Base-by-base conservation (phyloP, 92 coral and sea anemone genomes). In the Galaxea fascicularis region DNA sequence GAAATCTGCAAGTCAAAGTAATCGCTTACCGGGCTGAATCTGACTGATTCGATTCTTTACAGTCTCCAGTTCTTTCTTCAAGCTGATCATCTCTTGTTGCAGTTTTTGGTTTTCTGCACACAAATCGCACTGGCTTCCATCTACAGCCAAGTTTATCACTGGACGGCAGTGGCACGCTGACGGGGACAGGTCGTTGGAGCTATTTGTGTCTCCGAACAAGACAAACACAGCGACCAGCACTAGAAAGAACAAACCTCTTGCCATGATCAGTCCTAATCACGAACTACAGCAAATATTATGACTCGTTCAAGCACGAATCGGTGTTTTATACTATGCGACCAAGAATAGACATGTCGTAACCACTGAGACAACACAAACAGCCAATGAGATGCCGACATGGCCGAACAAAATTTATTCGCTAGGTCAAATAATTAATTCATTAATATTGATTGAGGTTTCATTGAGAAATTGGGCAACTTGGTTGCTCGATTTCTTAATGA, bases 141-240 rank as follows among this genome's bases (percentile, higher is more conserved):
- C 57, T n/a, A 59, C 68, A 30, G 71, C 20, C 11, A 76, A 57
- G 54, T 76, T 76, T 9, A 76, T 60, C 11, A 76, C 56, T 58
- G 82, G 82, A 58, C 70, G 31, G 24, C 82, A 76, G 57, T 76
- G 71, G 70, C 82, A 76, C 28, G 39, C 70, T 16, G 71, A 21
- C 47, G 78, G 25, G 14, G 78, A 52, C 26, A 12, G 13, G 28
- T 24, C 46, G 21, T 3, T 12, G 58, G 26, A 11, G 10, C 46
- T 27, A 26, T 26, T 0, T 25, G 47, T 47, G 45, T 51, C 65
- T 74, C 45, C 65, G 31, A 18, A 74, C 16, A 53, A 30, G 10
- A 53, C 47, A 53, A 74, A 52, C 65, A 54, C 18, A 49, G 54
- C 54, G 6, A 47, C 12, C 21, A 53, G 20, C 27, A 74, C 12